phyloP scores from a whole-genome alignment of 2,888 invertebrate species.

The Brachypalpus laphriformis region DNA sequence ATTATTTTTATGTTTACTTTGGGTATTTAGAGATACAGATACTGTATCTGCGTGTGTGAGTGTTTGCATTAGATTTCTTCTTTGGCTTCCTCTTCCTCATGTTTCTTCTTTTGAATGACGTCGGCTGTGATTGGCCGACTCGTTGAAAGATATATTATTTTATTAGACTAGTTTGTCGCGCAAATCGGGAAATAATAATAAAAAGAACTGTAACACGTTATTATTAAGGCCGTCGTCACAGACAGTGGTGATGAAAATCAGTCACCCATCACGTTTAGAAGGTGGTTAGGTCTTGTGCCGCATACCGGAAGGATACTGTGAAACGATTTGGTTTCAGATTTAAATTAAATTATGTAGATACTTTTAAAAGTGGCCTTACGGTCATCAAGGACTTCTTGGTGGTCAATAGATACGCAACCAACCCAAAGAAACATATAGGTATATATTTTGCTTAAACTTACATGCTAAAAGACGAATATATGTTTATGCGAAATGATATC shows the following conservation, averaged over 20 bases:
- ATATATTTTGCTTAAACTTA: no score
- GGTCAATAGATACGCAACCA: no score
- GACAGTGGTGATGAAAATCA: conserved; percentile 35
- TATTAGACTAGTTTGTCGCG: conserved; percentile 37
- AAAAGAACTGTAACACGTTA: conserved; percentile 16
- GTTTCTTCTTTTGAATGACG: conserved; percentile 16
- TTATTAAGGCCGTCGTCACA: conserved; percentile 27
- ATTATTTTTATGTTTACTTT: conserved; percentile 55
- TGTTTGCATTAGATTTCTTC: conserved; percentile 24
- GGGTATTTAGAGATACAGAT: conserved; percentile 7
- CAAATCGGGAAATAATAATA: conserved; percentile 40
- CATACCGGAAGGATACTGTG: background rate
- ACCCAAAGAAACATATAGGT: no score
- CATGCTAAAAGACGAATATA: no score
- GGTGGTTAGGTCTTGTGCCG: background rate
- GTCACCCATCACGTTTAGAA: background rate
- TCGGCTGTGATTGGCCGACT: conserved; percentile 28
- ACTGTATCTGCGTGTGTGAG: background rate
- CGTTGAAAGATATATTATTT: conserved; percentile 31
- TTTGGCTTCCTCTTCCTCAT: conserved; percentile 33
- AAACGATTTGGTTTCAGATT: no score
- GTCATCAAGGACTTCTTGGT: no score
- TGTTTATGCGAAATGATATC: no score
- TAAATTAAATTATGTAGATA: no score
- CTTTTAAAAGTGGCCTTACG: no score